A percentile compares a stretch with the other conserved stretches of the same genome.
These are phyloP conservation scores for Catalaphyllia jardinei DNA, from an alignment of 64 coral and sea anemone genomes.

Conservation along the genomic window DNA sequence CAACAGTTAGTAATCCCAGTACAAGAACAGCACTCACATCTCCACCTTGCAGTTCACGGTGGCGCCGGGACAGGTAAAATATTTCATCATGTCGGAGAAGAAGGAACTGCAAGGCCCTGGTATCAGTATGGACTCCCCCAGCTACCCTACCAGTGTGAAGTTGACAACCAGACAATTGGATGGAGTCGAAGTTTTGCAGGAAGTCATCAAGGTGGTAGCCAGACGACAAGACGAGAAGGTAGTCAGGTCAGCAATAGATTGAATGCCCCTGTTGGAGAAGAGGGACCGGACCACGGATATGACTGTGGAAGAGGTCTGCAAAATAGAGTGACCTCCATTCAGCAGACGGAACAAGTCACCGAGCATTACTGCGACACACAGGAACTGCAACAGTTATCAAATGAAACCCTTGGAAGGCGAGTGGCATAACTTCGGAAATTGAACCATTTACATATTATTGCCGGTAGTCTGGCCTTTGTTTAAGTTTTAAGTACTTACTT, in stretches of 20 bases:
- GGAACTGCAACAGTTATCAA: not conserved
- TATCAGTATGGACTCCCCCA: no score
- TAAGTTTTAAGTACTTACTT: no score
- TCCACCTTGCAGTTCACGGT: not conserved
- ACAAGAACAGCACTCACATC: not conserved
- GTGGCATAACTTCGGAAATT: not conserved
- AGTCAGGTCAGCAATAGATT: not conserved
- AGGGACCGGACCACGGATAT: not conserved
- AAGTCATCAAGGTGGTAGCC: not conserved
- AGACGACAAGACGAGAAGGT: not conserved
- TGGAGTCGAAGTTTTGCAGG: not conserved
- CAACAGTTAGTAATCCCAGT: not conserved
- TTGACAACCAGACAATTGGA: not conserved
- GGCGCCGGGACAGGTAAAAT: not conserved
- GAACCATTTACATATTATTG: no score
- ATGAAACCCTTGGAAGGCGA: not conserved
- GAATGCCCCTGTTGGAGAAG: not conserved
- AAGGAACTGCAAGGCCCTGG: not conserved
- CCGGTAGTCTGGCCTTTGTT: no score
- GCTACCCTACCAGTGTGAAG: not conserved
- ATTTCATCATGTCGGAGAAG: not conserved
- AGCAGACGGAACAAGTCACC: not conserved
- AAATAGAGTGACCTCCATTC: not conserved
- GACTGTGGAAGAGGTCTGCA: not conserved
- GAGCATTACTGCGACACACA: not conserved